Percentiles rank a stretch among this genome's conserved stretches.
Conservation (phyloP, 1,140 invertebrate genomes). For the Bombus impatiens region DNA sequence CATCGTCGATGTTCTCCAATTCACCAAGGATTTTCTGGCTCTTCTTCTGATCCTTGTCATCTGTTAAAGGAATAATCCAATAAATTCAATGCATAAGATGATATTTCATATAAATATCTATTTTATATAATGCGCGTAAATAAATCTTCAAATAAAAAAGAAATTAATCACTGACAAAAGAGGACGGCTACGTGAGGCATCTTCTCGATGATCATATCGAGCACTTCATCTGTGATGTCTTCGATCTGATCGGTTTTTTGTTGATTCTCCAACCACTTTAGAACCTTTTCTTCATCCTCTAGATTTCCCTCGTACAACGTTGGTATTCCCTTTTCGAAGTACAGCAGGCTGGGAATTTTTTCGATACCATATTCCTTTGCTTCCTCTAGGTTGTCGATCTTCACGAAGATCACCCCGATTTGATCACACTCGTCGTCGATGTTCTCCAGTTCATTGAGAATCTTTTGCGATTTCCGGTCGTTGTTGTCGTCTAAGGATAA, state of each 20-base stretch:
- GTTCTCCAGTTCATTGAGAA: conserved; percentile 95
- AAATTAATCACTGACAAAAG: conserved; percentile 89
- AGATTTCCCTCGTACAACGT: conserved; percentile 94
- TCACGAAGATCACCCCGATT: conserved; percentile 94
- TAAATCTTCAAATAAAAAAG: neutral
- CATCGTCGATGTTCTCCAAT: conserved; percentile 96
- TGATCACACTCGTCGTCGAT: conserved; percentile 97
- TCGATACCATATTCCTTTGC: conserved; percentile 95
- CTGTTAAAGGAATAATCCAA: conserved; percentile 79
- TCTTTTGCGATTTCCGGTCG: conserved; percentile 92
- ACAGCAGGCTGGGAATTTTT: conserved; percentile 91
- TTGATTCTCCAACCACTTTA: conserved; percentile 94
- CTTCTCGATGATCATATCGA: conserved; percentile 94
- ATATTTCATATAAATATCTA: neutral
- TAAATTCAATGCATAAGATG: neutral
- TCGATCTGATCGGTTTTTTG: conserved; percentile 95
- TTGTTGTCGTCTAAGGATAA: conserved; percentile 92
- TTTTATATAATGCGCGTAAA: neutral
- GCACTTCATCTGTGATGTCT: conserved; percentile 96
- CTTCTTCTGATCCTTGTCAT: conserved; percentile 96
- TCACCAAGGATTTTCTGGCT: conserved; percentile 93
- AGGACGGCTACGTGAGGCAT: conserved; percentile 94
- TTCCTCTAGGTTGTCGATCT: conserved; percentile 95
- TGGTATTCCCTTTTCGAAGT: conserved; percentile 95
- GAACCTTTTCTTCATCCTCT: conserved; percentile 94